Conservation (phyloP, 2,888 invertebrate species). For the Cheilosia grossa region DNA sequence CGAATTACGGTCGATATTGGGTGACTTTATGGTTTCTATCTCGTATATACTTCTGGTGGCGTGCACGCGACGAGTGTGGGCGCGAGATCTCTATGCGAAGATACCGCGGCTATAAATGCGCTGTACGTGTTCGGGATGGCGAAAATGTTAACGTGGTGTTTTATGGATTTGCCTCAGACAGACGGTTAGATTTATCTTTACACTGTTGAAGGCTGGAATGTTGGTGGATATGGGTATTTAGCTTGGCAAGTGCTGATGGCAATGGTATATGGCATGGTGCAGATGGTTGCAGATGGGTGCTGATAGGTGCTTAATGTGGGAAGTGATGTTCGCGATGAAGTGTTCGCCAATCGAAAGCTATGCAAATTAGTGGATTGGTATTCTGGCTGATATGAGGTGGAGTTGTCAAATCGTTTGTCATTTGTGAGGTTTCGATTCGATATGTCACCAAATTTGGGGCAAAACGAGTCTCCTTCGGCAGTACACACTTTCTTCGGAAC, state of each 20-base stretch:
- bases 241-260: background rate
- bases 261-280: no score
- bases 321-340: background rate
- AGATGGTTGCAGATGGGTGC: background rate
- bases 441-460: background rate
- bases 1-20: slow-evolving; percentile 46
- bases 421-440: background rate
- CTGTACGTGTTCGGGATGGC: slow-evolving; percentile 55
- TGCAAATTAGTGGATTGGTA: background rate
- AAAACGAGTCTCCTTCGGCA: background rate
- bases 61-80: slow-evolving; percentile 53
- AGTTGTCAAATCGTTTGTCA: background rate
- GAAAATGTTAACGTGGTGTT: slow-evolving; percentile 44
- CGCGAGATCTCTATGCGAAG: slow-evolving; percentile 46
- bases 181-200: slow-evolving; percentile 40
- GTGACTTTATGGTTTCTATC: slow-evolving; percentile 28
- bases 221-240: slow-evolving; percentile 6
- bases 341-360: slow-evolving; percentile 1
- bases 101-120: slow-evolving; percentile 15
- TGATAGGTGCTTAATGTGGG: slow-evolving; percentile 2
- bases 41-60: background rate
- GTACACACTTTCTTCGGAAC: no score
- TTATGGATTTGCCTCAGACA: slow-evolving; percentile 57
- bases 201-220: slow-evolving; percentile 21
- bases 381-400: background rate